Evolutionary conservation across 2,113 vertebrate species (phyloP), one percentile per base, ranked within the genome.

Genomic region (Tiliqua scincoides): DNA sequence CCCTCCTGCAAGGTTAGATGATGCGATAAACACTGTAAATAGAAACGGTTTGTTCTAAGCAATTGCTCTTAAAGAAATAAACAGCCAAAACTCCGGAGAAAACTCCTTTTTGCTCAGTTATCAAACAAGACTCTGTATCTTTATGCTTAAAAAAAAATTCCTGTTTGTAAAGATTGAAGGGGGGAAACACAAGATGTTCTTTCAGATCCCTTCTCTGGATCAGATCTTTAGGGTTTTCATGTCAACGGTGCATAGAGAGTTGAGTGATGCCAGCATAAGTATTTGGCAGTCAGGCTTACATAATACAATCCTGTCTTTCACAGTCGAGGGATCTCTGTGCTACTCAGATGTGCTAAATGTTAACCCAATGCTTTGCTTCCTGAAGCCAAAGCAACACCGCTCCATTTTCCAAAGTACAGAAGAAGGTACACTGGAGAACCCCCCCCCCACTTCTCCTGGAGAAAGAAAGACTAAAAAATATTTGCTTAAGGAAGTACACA

Each of bases 251-350:
- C 95, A 94, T 90, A 92, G 94, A 94, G 92, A 89, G 89, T 86
- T 86, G 90, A 89, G 83, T 25, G n/a, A 86, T 91, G 93, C 95
- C 94, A 95, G 91, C 87, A 81, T 76, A 93, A 93, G 94, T 90
- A 93, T 94, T 96, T 96, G 94, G 94, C 95, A 94, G 82, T 82
- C 2, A 0, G 70, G 23, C 89, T 88, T 95, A 94, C 90, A 96
- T 95, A 96, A 95, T 92, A 95, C 95, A 95, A 91, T 89, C 92
- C 93, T 89, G 94, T 78, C 94, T 96, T 94, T 94, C 93, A 95
- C 86, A 94, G 92, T 84, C 89, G 90, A 91, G 85, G 87, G 84
- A 88, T 89, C 91, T 89, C 92, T 91, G 78, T 95, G 92, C 94
- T 92, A 52, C 93, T 93, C 61, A 91, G 89, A 90, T 52, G 85